Evolutionary conservation across 2,797 vertebrate genomes (phyloP), one percentile per base, ranked within the genome.

Genomic region (Silurus aristotelis): DNA sequence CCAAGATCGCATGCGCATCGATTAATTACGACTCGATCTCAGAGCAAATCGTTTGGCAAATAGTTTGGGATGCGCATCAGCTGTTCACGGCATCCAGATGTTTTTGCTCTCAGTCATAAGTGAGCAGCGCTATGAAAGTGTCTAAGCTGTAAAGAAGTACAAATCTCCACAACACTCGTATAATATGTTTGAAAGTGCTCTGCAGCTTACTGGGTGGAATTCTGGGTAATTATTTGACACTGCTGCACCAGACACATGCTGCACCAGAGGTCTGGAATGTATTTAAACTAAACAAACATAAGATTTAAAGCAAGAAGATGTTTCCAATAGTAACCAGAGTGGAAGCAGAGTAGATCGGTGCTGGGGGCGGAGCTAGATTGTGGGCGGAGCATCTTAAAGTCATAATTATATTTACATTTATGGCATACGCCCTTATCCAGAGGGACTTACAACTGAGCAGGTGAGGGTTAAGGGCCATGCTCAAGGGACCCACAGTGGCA

Each of bases 21-120:
- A 66, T 71, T 55, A 46, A 78, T 79, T 80, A 80, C 8, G 17
- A 56, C 14, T 71, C 64, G 8, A 60, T 84, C 55, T 84, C 38
- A 78, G 75, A 20, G n/a, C 55, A 52, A 71, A 43, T 22, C 10
- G 3, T 71, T 71, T 71, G 66, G 76, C 76, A 71, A 84, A 71
- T 9, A 6, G 17, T 79, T 55, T 38, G 38, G 19, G 38, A 52
- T 79, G 10, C 67, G 73, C 48, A 58, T 78, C 63, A 78, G 72
- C 61, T 84, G 73, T 66, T 66, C 73, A 46, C 0, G 48, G 15
- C 25, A 68, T 55, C 48, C 63, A 78, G 63, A 78, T 84, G 83
- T 78, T 55, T 68, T n/a, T 2, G 1, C 38, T 38, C 52, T 68
- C 60, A 22, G 27, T 70, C 83, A 48, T 56, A 60, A 77, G 75